These are phyloP conservation scores for Auanema freiburgensis DNA, from an alignment of 2,888 invertebrate species.

Conservation along the genomic window DNA sequence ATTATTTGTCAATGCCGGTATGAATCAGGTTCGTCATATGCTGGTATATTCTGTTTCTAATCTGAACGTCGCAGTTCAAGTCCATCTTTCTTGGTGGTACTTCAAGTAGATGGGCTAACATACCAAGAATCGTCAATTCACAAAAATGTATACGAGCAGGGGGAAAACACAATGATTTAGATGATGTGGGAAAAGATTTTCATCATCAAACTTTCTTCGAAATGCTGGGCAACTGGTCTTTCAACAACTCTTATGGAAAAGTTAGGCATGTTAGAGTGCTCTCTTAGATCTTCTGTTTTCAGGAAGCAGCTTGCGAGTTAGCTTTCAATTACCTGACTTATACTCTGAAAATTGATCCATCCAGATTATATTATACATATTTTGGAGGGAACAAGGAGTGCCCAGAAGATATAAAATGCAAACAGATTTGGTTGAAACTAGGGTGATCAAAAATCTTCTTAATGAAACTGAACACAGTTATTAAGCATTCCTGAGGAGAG, in stretches of 20 bases:
- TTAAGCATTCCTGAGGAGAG: slow-evolving; percentile 74
- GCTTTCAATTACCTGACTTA: slow-evolving; percentile 92
- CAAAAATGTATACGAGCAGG: slow-evolving; percentile 98
- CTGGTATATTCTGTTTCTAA: slow-evolving; percentile 3
- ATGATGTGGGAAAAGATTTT: slow-evolving; percentile 98
- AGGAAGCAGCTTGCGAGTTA: slow-evolving; percentile 90
- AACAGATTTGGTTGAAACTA: slow-evolving; percentile 76
- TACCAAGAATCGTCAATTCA: slow-evolving; percentile 81
- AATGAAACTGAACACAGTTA: not conserved
- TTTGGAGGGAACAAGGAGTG: slow-evolving; percentile 87
- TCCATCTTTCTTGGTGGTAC: slow-evolving; percentile 88
- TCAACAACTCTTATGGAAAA: slow-evolving; percentile 94
- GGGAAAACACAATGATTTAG: slow-evolving; percentile 95
- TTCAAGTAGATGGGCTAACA: slow-evolving; percentile 87
- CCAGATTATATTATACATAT: slow-evolving; percentile 93
- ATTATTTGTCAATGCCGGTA: slow-evolving; percentile 95
- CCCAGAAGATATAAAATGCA: slow-evolving; percentile 88
- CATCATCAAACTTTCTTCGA: slow-evolving; percentile 99
- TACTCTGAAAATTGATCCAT: slow-evolving; percentile 75
- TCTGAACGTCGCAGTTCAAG: slow-evolving; percentile 75
- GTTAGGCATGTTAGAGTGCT: slow-evolving; percentile 62
- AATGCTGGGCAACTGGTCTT: slow-evolving; percentile 99
- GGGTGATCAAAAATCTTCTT: slow-evolving; percentile 73
- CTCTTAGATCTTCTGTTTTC: slow-evolving; percentile 18
- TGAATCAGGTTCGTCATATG: slow-evolving; percentile 83